These are phyloP conservation scores for Buathra laborator DNA, from an alignment of 2,888 invertebrate genomes.

Conservation along the genomic window DNA sequence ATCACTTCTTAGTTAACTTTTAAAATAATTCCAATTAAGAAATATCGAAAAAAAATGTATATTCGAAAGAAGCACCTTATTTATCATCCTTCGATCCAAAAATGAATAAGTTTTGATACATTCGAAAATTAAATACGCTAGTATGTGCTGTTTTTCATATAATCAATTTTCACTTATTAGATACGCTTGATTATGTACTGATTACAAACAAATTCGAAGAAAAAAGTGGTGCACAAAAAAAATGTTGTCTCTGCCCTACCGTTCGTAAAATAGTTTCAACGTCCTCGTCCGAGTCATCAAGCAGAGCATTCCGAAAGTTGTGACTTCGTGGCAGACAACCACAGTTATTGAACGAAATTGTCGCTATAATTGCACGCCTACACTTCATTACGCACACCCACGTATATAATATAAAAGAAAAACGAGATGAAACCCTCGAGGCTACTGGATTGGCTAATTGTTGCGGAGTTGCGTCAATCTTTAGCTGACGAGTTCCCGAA, in stretches of 20 bases:
- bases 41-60: too few species aligned
- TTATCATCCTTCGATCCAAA: too few species aligned
- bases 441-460: slow-evolving; percentile 33
- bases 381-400: slow-evolving; percentile 42
- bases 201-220: too few species aligned
- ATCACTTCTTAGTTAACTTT: too few species aligned
- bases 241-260: background rate
- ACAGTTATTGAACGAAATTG: slow-evolving; percentile 29
- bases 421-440: slow-evolving; percentile 36
- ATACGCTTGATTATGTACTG: too few species aligned
- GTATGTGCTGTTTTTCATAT: too few species aligned
- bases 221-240: background rate
- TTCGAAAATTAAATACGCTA: too few species aligned
- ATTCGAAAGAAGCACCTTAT: too few species aligned
- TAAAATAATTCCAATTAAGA: too few species aligned
- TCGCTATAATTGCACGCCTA: slow-evolving; percentile 45
- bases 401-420: slow-evolving; percentile 17
- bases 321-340: slow-evolving; percentile 18
- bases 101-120: too few species aligned
- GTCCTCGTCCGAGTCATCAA: slow-evolving; percentile 7
- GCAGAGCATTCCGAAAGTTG: background rate
- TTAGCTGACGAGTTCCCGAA: slow-evolving; percentile 29
- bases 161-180: too few species aligned
- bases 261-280: background rate
- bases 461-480: slow-evolving; percentile 31